A percentile compares a stretch with the other conserved stretches of the same genome.
Conservation (phyloP, 2,888 invertebrate genomes). For the Rhabditoides inermis region DNA sequence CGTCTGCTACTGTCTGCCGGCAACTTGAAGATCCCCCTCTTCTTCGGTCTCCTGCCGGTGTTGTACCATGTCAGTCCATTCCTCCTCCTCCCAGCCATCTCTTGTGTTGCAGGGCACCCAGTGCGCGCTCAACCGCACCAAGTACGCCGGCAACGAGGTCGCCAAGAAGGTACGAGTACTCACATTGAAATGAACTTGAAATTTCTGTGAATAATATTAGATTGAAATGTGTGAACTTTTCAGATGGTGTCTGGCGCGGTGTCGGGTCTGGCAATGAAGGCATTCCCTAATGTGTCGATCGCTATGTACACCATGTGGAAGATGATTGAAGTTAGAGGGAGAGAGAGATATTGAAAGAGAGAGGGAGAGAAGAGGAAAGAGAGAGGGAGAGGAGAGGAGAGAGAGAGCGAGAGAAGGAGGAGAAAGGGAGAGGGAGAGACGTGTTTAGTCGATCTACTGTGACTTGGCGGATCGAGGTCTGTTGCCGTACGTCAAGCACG, state of each 20-base stretch:
- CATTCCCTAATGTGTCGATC: slow-evolving; percentile 70
- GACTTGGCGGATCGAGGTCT: slow-evolving; percentile 64
- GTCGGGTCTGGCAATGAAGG: slow-evolving; percentile 56
- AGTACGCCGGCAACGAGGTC: no score
- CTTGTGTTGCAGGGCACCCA: slow-evolving; percentile 60
- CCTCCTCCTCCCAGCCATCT: no score
- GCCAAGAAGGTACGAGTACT: no score
- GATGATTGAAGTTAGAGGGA: slow-evolving; percentile 65
- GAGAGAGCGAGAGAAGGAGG: slow-evolving; percentile 5
- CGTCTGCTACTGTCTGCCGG: slow-evolving; percentile 10
- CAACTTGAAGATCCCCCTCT: slow-evolving; percentile 35
- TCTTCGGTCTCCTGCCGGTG: slow-evolving; percentile 38
- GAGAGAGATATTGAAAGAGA: slow-evolving; percentile 4
- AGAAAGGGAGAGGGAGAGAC: slow-evolving; percentile 6
- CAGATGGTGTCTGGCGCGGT: slow-evolving; percentile 19
- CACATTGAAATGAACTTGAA: no score
- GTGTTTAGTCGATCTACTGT: slow-evolving; percentile 65
- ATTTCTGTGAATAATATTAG: slow-evolving; percentile 56
- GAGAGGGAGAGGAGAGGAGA: slow-evolving; percentile 1
- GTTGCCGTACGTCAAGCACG: slow-evolving; percentile 66
- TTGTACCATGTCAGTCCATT: slow-evolving; percentile 37
- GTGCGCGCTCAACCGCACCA: slow-evolving; percentile 61
- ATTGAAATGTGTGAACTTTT: slow-evolving; percentile 12
- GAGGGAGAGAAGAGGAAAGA: slow-evolving; percentile 8
- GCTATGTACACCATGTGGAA: slow-evolving; percentile 78